Base-by-base conservation (phyloP, 2,797 vertebrate genomes). In the Borostomias antarcticus region DNA sequence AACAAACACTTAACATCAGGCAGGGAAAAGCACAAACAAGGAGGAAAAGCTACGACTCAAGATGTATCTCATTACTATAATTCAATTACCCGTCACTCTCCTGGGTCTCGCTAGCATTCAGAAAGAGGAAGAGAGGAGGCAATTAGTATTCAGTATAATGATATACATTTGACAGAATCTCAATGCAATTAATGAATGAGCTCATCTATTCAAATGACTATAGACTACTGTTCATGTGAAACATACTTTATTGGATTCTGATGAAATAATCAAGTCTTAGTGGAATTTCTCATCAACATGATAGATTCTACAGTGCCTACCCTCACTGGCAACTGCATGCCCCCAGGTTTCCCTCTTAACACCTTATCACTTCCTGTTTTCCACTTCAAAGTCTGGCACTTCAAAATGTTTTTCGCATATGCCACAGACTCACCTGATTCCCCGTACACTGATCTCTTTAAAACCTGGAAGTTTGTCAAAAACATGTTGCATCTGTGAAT, bases 401-500 rank as follows among this genome's bases (percentile, higher is more conserved):
- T 9, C 56, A 48, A 19, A 7, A 30, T 29, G 7, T 19, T 30
- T 6, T 23, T 1, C 15, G n/a, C 23, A 29, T n/a, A 32, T 2
- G 19, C 30, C 43, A 23, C 1, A 66, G 37, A 88, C 93, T 90
- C 76, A 96, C 96, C 94, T 94, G 89, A 97, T 97, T 77, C 92
- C 87, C 76, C 93, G 72, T 25, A 96, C 92, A 0, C 77, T 86
- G 66, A 98, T 92, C 77, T 89, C 90, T 85, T 94, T 94, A 68
- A 96, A 96, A 75, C 95, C 95, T 50, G 94, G 91, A 57, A 96
- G 88, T 79, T 93, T 93, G 77, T 95, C 91, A 76, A 98, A 93
- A 72, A 92, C 89, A 11, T 93, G 94, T 85, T 92, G 91, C 93
- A 96, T 95, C 96, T 97, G 84, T 1, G 75, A 59, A 75, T 68